Conservation (phyloP, 2,888 invertebrate genomes). For the Leptopilina syphax region DNA sequence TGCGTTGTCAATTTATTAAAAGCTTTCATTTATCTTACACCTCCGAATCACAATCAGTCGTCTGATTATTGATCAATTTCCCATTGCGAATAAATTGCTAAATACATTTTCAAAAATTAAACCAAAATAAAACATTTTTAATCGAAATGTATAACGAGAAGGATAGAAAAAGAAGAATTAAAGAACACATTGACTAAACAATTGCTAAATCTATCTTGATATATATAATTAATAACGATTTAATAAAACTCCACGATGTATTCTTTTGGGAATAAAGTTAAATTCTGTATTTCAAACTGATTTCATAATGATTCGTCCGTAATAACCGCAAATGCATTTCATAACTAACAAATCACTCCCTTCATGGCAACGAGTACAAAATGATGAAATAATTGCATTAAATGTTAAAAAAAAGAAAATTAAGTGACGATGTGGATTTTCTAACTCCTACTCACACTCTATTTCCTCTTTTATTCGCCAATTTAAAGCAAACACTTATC, state of each 20-base stretch:
- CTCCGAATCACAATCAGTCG: not conserved
- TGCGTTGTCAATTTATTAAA: slow-evolving; percentile 15
- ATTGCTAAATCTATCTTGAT: too few species aligned
- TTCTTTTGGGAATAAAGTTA: not conserved
- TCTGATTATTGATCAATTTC: too few species aligned
- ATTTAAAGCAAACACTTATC: not conserved
- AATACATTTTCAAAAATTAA: too few species aligned
- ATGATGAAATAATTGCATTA: slow-evolving; percentile 27
- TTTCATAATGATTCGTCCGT: slow-evolving; percentile 5
- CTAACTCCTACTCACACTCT: slow-evolving; percentile 25
- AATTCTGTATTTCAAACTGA: not conserved
- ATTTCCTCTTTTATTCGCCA: slow-evolving; percentile 15
- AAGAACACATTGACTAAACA: too few species aligned
- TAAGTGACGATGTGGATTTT: slow-evolving; percentile 22
- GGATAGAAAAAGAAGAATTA: too few species aligned
- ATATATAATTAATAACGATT: too few species aligned
- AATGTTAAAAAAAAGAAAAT: not conserved
- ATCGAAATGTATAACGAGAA: too few species aligned
- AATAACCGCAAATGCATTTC: slow-evolving; percentile 17
- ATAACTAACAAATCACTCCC: slow-evolving; percentile 16
- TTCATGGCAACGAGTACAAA: not conserved
- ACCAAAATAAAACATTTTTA: too few species aligned
- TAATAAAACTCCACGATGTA: too few species aligned
- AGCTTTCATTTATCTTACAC: not conserved
- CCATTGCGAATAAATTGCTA: too few species aligned